phyloP scores from a whole-genome alignment of 2,113 vertebrate species.

The Thalassarche chlororhynchos region DNA sequence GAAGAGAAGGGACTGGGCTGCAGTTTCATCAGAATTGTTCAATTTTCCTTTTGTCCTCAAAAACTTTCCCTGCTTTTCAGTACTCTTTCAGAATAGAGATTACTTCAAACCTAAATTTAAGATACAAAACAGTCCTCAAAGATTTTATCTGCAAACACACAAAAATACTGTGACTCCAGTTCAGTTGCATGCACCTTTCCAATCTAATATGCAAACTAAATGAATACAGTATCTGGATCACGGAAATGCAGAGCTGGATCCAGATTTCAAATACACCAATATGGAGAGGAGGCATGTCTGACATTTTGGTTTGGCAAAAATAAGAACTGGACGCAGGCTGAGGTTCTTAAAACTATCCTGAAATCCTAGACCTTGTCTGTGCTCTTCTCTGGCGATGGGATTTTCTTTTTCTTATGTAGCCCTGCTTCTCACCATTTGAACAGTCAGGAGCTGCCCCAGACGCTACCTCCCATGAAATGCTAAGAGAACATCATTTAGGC shows the following conservation, averaged over 20 bases:
- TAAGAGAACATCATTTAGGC: neutral
- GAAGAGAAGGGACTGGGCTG: neutral
- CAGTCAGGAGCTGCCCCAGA: neutral
- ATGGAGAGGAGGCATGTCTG: neutral
- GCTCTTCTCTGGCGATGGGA: neutral
- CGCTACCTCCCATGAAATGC: neutral
- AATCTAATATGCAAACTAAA: neutral
- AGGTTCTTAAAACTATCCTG: neutral
- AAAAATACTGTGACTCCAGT: neutral
- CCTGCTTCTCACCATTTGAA: neutral
- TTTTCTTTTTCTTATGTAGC: neutral
- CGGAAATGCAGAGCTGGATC: neutral
- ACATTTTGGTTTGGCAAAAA: neutral
- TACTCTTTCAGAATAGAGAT: neutral
- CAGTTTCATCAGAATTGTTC: neutral
- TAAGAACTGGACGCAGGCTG: neutral
- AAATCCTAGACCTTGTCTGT: neutral
- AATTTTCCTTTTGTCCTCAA: neutral
- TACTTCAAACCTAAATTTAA: neutral
- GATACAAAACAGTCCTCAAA: neutral
- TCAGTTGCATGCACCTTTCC: neutral
- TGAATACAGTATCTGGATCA: neutral
- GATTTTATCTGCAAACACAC: neutral
- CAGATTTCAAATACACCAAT: neutral
- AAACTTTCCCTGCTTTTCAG: neutral